Evolutionary conservation across 2,797 vertebrate species (phyloP), one percentile per base, ranked within the genome.

Genomic region (Craterocephalus amniculus): DNA sequence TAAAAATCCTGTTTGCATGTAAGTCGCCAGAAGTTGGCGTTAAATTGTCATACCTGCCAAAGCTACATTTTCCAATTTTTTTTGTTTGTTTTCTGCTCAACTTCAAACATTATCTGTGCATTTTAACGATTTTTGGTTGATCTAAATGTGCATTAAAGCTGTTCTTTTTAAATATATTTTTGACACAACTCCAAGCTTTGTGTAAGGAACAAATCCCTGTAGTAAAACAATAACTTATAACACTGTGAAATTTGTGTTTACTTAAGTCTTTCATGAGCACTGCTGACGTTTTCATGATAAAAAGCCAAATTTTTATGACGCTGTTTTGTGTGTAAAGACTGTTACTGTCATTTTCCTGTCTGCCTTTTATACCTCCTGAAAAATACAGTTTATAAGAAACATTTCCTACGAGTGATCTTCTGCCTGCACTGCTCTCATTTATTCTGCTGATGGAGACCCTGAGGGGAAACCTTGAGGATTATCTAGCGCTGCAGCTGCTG

Each of bases 341-440:
- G 67, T 79, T 45, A 55, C 14, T 73, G 4, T 35, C 29, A 36
- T 63, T 51, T 70, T 20, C 71, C 38, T 27, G 29, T 72, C n/a
- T 36, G 60, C 48, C 49, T 85, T 87, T 85, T 86, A 52, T 78
- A 83, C 49, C 32, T 72, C 26, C 40, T 64, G n/a, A 27, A 74
- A 72, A 78, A 86, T 85, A 72, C 75, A 72, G 76, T 85, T 82
- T 76, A 81, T 79, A 76, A 61, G 18, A 74, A 74, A 58, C 4
- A 2, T 48, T 48, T n/a, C 20, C 9, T 62, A 11, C 56, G n/a
- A 55, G 12, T 67, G 0, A 43, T 57, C 35, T 22, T 48, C 20
- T 48, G 57, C 18, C 40, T 16, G 24, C 43, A 35, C 31, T 64
- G 29, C 35, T 63, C 34, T 55, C 24, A 18, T 68, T 65, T 66